These are phyloP conservation scores for Bufotes viridis DNA, from an alignment of 2,797 vertebrate genomes.

Conservation along the genomic window DNA sequence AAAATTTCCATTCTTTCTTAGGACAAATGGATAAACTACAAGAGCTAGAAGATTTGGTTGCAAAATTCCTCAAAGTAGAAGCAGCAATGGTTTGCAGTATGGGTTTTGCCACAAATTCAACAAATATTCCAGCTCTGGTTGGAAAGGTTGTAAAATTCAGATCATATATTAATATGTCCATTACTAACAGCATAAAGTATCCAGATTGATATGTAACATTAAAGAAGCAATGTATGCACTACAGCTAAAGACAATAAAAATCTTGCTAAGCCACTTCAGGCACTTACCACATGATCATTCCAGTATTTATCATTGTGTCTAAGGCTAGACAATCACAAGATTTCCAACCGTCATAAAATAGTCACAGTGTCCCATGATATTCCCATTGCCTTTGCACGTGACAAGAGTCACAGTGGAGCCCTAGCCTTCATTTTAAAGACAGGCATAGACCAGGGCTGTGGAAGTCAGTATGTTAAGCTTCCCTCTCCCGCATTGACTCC, in stretches of 20 bases:
- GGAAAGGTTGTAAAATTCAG: constrained; percentile 79
- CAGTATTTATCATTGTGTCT: not conserved
- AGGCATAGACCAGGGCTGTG: not conserved
- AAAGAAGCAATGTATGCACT: not conserved
- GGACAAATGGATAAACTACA: constrained; percentile 87
- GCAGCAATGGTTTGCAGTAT: constrained; percentile 91
- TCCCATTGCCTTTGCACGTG: not conserved
- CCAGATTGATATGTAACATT: not conserved
- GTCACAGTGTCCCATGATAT: not conserved
- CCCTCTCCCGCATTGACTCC: no score
- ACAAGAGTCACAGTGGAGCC: not conserved
- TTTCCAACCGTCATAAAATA: not conserved
- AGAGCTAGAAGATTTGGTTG: constrained; percentile 85
- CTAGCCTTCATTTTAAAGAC: not conserved
- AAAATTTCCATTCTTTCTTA: constrained; percentile 65
- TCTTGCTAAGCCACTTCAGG: not conserved
- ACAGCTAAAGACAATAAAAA: not conserved
- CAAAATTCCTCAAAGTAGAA: constrained; percentile 87
- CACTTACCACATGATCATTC: not conserved
- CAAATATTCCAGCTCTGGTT: constrained; percentile 91
- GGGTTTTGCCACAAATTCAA: constrained; percentile 96
- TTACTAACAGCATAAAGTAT: not conserved
- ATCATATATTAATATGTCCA: not conserved
- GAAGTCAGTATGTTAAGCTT: no score
- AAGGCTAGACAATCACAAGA: not conserved